Evolutionary conservation across 2,888 invertebrate genomes (phyloP).

Genomic region (Pseudococcus jackbeardsleyi): DNA sequence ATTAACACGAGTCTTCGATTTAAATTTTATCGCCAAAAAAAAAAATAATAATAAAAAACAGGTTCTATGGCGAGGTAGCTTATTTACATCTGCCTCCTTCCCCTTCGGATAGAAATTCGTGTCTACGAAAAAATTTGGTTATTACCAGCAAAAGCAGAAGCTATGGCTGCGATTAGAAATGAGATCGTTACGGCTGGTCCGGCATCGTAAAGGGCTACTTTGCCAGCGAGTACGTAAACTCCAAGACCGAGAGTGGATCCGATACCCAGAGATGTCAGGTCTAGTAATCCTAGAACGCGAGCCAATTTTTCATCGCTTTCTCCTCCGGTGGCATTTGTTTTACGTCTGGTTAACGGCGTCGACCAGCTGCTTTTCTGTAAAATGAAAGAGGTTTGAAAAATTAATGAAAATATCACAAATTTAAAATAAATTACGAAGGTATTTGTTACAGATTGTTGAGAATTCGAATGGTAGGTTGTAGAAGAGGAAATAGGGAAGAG

Average conservation of each 20-base stretch:
- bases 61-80: too few species aligned
- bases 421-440: too few species aligned
- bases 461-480: too few species aligned
- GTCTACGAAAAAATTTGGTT: too few species aligned
- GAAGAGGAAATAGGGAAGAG: too few species aligned
- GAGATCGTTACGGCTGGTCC: conserved; percentile 94
- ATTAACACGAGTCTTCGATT: too few species aligned
- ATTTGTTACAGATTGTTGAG: too few species aligned
- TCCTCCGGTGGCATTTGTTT: conserved; percentile 69
- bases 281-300: conserved; percentile 72
- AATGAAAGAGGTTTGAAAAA: neutral
- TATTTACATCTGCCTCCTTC: too few species aligned
- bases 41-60: too few species aligned
- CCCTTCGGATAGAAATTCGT: too few species aligned
- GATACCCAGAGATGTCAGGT: conserved; percentile 85
- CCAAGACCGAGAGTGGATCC: conserved; percentile 93
- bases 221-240: conserved; percentile 93
- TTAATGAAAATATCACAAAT: neutral
- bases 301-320: conserved; percentile 70
- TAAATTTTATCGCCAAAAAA: too few species aligned
- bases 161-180: conserved; percentile 91
- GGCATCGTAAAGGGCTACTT: conserved; percentile 84
- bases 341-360: conserved; percentile 70
- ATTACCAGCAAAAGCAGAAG: conserved; percentile 90
- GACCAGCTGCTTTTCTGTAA: conserved; percentile 8